Base-by-base conservation (phyloP, 2,797 vertebrate genomes). In the Gorsachius magnificus region DNA sequence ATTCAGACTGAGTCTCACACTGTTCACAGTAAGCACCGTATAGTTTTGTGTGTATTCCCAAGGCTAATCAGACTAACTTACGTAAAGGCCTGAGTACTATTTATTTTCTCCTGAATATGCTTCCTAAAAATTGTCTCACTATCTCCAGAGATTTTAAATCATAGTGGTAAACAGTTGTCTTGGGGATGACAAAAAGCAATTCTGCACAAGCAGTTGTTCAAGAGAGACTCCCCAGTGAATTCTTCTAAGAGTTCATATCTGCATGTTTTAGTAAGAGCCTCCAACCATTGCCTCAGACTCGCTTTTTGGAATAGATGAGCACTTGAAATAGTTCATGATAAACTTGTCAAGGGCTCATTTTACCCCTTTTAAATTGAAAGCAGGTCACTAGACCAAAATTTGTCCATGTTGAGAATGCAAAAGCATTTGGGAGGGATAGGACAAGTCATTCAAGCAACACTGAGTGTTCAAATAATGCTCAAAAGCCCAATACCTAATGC, bases 301-400 rank as follows among this genome's bases (percentile, higher is more conserved):
- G 57, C 36, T 71, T 92, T 91, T 75, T 1, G 6, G 72, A 96
- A 94, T 65, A 83, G 12, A 78, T 19, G 21, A 80, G 76, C 69
- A 69, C 50, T 75, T 93, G 48, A 94, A 89, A 89, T 63, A 64
- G 60, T 51, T 91, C 24, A 83, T n/a, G 48, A 54, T 78, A 92
- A 89, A 71, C 50, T 87, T 80, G 70, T 68, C n/a, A 83, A 71
- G n/a, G 45, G 48, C 45, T 87, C 71, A 35, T 89, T 94, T 92
- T 68, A 90, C 50, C 31, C 53, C 41, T 91, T 93, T 89, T 92
- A 89, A 89, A 93, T 69, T 91, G 69, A 92, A 93, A 89, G 36
- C 65, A 91, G 66, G 31, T 68, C 75, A 72, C 58, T 56, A 72
- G 69, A 83, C 75, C 83, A 75, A 78, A n/a, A 71, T 17, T 21